These are phyloP conservation scores for Drosophila eugracilis DNA, from an alignment of 1,140 invertebrate species.

Conservation along the genomic window DNA sequence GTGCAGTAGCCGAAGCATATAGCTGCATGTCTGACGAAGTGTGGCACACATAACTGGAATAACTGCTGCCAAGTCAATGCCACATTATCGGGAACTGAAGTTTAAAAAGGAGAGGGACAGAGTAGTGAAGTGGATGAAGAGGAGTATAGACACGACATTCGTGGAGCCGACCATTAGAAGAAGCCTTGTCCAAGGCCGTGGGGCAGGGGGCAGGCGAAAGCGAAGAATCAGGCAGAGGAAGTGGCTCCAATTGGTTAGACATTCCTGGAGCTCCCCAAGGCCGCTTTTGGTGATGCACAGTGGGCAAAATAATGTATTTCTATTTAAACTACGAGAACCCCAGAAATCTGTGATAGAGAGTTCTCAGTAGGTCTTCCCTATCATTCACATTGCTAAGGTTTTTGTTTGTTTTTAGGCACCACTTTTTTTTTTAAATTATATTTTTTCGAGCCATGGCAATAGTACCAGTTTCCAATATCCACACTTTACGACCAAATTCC, in stretches of 20 bases:
- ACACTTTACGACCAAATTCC: background rate
- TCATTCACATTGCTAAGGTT: too few species aligned
- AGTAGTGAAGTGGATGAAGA: background rate
- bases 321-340: too few species aligned
- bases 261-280: slow-evolving; percentile 40
- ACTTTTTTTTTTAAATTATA: background rate
- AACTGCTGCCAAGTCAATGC: slow-evolving; percentile 49
- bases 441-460: slow-evolving; percentile 16
- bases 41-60: slow-evolving; percentile 69
- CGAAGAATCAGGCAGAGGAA: slow-evolving; percentile 12
- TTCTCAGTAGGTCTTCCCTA: background rate
- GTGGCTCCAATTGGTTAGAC: slow-evolving; percentile 39
- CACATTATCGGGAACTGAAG: slow-evolving; percentile 30
- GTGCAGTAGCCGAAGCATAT: slow-evolving; percentile 61
- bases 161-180: slow-evolving; percentile 42
- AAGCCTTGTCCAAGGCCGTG: slow-evolving; percentile 31
- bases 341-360: too few species aligned
- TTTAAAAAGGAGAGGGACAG: background rate
- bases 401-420: background rate
- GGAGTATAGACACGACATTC: slow-evolving; percentile 21
- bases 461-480: slow-evolving; percentile 1
- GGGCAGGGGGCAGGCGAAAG: slow-evolving; percentile 1
- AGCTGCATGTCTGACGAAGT: slow-evolving; percentile 43
- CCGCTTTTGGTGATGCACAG: slow-evolving; percentile 29
- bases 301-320: slow-evolving; percentile 2